Evolutionary conservation across 2,113 vertebrate genomes (phyloP).

Genomic region (Mandrillus leucophaeus): DNA sequence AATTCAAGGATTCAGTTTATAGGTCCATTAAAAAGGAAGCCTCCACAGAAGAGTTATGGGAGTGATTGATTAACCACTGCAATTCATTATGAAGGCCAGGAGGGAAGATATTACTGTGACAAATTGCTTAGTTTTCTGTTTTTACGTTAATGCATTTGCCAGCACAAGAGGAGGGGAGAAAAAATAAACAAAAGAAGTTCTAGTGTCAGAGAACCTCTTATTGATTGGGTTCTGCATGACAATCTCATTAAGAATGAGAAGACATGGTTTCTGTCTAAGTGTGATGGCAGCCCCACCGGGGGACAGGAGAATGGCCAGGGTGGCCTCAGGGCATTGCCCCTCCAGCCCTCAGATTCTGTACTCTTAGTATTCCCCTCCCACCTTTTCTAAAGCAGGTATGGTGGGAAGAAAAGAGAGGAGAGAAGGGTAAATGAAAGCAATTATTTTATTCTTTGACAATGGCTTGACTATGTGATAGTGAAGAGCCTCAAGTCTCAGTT

Average conservation of each 20-base stretch:
- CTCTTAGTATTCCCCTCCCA: too few relatives aligned
- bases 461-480: neutral
- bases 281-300: neutral
- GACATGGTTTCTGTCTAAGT: neutral
- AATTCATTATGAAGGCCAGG: conserved; percentile 66
- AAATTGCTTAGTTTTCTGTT: neutral
- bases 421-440: neutral
- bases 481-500: neutral
- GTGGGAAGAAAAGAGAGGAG: neutral
- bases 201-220: neutral
- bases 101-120: conserved; percentile 50
- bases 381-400: neutral
- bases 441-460: neutral
- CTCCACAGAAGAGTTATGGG: neutral
- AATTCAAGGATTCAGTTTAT: conserved; percentile 57
- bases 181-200: neutral
- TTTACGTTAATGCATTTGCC: neutral
- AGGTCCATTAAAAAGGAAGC: conserved; percentile 51
- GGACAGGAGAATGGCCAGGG: neutral
- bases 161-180: neutral
- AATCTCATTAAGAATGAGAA: neutral
- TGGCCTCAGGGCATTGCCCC: too few relatives aligned
- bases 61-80: conserved; percentile 57
- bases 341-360: neutral
- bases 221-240: neutral